Evolutionary conservation across 2,888 invertebrate species (phyloP), one percentile per base, ranked within the genome.

Genomic region (Drosophila niveifrons): DNA sequence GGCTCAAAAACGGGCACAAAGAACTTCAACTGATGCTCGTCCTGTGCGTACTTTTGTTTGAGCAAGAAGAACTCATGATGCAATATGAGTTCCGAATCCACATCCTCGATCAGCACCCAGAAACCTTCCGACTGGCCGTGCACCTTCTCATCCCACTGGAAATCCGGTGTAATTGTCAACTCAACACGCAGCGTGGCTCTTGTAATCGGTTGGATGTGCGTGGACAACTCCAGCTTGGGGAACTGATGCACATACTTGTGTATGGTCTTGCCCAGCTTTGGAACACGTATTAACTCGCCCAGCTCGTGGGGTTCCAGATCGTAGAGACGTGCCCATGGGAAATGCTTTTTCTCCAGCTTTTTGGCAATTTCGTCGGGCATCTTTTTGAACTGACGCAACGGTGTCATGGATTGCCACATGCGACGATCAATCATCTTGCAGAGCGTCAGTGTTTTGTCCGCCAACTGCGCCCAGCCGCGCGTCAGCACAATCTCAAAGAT

Each of bases 381-480:
- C 92, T 98, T 99, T 77, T 97, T 95, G 91, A 99, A 99, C 92
- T 99, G 99, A 11, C 99, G 90, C 11, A 99, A 93, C 1, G 99
- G 99, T 1, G 98, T 98, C 98, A 99, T 98, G 0, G 98, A 98
- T 92, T 99, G 99, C 99, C 99, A 99, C 98, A 99, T 99, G 34
- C 99, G 94, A 0, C 98, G 95, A 91, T 99, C 98, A 68, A 99
- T 98, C 99, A 99, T 99, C 93, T 99, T 99, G 93, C 99, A 99
- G 6, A 99, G 94, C 0, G 98, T 96, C 15, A 99, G 93, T 0
- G 98, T 96, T 92, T 99, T 99, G 91, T 99, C 99, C 0, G 98
- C 98, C 57, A 99, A 92, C 88, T 99, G 98, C 0, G 99, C 99
- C 99, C 99, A 99, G 11, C 99, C 97, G 34, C 96, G 93, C 53